These are phyloP conservation scores for Indicator indicator DNA, from an alignment of 2,113 vertebrate genomes.

Conservation along the genomic window DNA sequence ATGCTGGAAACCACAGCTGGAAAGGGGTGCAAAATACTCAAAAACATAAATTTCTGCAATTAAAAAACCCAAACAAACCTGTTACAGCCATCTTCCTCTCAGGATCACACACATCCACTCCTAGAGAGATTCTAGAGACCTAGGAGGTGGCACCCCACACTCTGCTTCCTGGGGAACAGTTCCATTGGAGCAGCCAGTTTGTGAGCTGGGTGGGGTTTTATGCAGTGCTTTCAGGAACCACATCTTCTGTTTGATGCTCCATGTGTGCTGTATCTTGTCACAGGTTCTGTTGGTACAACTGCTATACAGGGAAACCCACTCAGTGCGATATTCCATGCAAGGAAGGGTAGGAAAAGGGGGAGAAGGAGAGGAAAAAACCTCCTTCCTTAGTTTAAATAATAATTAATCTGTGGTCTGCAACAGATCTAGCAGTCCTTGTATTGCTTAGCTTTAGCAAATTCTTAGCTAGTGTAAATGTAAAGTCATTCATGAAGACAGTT, in stretches of 20 bases:
- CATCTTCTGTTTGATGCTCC: neutral
- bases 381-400: neutral
- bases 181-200: neutral
- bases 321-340: neutral
- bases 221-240: neutral
- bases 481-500: neutral
- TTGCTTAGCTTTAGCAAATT: neutral
- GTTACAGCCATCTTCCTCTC: neutral
- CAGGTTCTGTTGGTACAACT: neutral
- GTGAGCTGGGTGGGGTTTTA: neutral
- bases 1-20: neutral
- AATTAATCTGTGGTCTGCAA: neutral
- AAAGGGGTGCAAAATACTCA: neutral
- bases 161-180: neutral
- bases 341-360: neutral
- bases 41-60: neutral
- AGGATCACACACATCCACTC: neutral
- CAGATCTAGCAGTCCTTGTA: neutral
- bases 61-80: neutral
- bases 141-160: rapidly evolving
- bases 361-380: neutral
- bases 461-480: neutral
- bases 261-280: neutral
- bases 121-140: neutral
- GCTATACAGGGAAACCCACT: neutral